A percentile compares a stretch with the other conserved stretches of the same genome.
phyloP scores from a whole-genome alignment of 2,888 invertebrate genomes.

The Rhagium mordax region DNA sequence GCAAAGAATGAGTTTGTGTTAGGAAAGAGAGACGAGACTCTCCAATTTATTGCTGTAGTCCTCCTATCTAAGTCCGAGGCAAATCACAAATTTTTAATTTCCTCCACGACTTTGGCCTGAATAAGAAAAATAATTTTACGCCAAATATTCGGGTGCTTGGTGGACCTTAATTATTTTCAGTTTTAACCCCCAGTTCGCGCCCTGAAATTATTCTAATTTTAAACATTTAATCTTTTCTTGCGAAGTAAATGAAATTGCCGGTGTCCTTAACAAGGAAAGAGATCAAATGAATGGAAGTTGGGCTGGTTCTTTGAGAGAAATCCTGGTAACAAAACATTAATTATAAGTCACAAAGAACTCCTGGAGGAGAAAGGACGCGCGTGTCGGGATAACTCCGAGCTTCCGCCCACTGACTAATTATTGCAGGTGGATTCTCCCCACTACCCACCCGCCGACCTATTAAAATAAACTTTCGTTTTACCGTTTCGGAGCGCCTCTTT shows the following conservation, averaged over 20 bases:
- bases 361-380: slow-evolving; percentile 47
- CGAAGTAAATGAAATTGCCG: slow-evolving; percentile 8
- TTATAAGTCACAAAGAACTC: slow-evolving; percentile 61
- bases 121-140: too few relatives aligned
- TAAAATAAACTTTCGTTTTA: slow-evolving; percentile 26
- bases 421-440: slow-evolving; percentile 61
- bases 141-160: too few relatives aligned
- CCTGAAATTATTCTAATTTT: slow-evolving; percentile 16
- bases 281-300: slow-evolving; percentile 31
- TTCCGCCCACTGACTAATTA: slow-evolving; percentile 65
- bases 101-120: too few relatives aligned
- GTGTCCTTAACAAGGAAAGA: background rate
- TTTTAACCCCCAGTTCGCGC: background rate
- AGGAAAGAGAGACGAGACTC: too few relatives aligned
- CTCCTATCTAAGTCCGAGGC: too few relatives aligned
- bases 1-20: too few relatives aligned
- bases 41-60: too few relatives aligned
- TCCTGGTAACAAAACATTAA: slow-evolving; percentile 63
- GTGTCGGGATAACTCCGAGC: slow-evolving; percentile 60
- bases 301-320: slow-evolving; percentile 51
- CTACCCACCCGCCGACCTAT: slow-evolving; percentile 20
- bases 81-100: too few relatives aligned
- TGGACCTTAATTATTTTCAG: background rate
- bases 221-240: slow-evolving; percentile 15
- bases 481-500: background rate